Conservation (phyloP, 2,113 vertebrate genomes). For the Chiloscyllium plagiosum region DNA sequence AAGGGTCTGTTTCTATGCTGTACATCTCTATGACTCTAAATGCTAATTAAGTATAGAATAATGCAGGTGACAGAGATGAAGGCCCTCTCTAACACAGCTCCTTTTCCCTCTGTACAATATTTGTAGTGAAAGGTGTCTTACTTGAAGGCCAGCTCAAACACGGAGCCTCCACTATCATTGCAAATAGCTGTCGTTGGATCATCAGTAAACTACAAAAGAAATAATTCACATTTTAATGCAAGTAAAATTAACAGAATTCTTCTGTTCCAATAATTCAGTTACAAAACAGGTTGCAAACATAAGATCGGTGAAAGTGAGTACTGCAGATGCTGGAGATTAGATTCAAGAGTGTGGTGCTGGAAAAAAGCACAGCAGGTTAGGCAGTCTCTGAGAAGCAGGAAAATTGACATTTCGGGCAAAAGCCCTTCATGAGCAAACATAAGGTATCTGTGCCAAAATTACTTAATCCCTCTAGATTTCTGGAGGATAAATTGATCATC, state of each 20-base stretch:
- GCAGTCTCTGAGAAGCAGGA: too few species aligned
- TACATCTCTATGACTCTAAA: too few species aligned
- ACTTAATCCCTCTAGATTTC: background rate
- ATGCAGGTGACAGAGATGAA: background rate
- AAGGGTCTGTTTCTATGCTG: too few species aligned
- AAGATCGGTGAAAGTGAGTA: too few species aligned
- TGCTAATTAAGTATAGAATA: background rate
- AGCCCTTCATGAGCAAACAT: too few species aligned
- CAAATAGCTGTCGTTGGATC: constrained; percentile 90
- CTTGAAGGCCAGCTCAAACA: constrained; percentile 94
- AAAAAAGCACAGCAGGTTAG: too few species aligned
- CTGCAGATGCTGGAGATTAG: too few species aligned
- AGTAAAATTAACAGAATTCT: background rate
- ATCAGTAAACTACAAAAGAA: constrained; percentile 81
- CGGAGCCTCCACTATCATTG: constrained; percentile 95
- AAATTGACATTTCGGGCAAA: too few species aligned
- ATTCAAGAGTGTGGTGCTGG: too few species aligned
- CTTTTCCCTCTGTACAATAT: constrained; percentile 12
- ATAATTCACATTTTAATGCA: background rate
- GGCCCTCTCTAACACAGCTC: too few species aligned
- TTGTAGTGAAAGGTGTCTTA: constrained; percentile 54
- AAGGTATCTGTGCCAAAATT: background rate
- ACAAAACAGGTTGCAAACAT: background rate
- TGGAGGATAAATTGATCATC: background rate
- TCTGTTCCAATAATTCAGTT: background rate